Evolutionary conservation across 2,888 invertebrate genomes (phyloP).

Genomic region (Physocephala rufipes): DNA sequence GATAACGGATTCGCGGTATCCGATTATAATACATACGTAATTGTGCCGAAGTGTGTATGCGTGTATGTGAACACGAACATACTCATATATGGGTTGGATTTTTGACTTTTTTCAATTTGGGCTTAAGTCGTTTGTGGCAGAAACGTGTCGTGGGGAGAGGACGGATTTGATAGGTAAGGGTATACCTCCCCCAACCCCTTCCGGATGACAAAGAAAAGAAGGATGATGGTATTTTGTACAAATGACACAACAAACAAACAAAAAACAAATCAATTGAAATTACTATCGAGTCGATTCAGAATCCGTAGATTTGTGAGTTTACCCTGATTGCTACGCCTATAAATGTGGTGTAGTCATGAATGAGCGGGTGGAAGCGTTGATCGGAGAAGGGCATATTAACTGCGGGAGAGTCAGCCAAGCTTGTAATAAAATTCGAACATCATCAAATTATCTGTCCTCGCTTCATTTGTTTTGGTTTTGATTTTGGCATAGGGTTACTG

Average conservation of each 20-base stretch:
- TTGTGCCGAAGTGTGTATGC: no score
- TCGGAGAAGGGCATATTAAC: not conserved
- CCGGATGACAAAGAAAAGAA: no score
- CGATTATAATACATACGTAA: no score
- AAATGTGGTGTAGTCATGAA: slow-evolving; percentile 28
- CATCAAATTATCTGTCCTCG: slow-evolving; percentile 64
- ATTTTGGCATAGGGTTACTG: slow-evolving; percentile 20
- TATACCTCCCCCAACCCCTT: no score
- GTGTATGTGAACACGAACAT: no score
- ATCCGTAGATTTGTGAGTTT: slow-evolving; percentile 30
- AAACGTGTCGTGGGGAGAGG: no score
- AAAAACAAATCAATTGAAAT: slow-evolving; percentile 37
- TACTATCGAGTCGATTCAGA: slow-evolving; percentile 31
- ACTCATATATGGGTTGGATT: no score
- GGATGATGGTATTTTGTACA: no score
- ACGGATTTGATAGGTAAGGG: no score
- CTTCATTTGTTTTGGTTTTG: slow-evolving; percentile 50
- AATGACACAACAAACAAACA: slow-evolving; percentile 16
- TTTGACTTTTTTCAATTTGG: not conserved
- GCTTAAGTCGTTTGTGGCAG: no score
- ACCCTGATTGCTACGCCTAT: slow-evolving; percentile 28
- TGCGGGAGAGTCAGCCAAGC: slow-evolving; percentile 57
- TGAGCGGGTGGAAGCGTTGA: not conserved
- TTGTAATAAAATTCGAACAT: slow-evolving; percentile 66
- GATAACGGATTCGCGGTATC: no score